Percentiles rank a stretch among this genome's conserved stretches.
phyloP scores from a whole-genome alignment of 2,797 vertebrate genomes.

The Carapus acus region DNA sequence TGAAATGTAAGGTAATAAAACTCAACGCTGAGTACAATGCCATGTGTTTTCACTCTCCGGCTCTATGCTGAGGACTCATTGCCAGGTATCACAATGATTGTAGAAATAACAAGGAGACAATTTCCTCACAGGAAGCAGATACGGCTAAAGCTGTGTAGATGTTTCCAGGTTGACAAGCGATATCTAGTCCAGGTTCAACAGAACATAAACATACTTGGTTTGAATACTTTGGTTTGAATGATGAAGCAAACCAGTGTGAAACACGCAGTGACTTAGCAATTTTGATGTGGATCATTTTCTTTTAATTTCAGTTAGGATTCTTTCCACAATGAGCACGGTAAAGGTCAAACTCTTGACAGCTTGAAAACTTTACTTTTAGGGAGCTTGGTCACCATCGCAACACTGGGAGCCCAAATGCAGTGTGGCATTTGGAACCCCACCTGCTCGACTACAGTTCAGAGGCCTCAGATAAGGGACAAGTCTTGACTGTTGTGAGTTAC shows the following conservation, averaged over 20 bases:
- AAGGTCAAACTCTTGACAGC: no score
- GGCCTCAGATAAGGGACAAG: conserved; percentile 55
- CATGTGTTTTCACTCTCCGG: conserved; percentile 1
- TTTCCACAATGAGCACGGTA: no score
- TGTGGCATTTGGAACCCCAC: conserved; percentile 30
- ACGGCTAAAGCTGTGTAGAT: not conserved
- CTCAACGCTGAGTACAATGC: conserved; percentile 19
- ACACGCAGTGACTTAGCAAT: not conserved
- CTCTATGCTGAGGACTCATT: not conserved
- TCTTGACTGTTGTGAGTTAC: conserved; percentile 55
- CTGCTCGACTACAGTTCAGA: conserved; percentile 37
- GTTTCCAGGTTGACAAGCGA: not conserved
- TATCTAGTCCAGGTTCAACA: not conserved
- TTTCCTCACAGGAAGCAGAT: not conserved
- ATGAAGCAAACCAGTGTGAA: not conserved
- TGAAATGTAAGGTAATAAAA: conserved; percentile 20
- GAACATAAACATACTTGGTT: conserved; percentile 1
- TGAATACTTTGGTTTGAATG: conserved; percentile 11
- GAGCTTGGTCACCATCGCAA: no score
- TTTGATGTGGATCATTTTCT: not conserved
- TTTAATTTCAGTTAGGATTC: not conserved
- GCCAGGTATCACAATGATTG: not conserved
- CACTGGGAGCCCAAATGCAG: conserved; percentile 12
- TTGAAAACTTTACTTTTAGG: no score
- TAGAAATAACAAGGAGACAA: conserved; percentile 4